Evolutionary conservation across 1,140 invertebrate species (phyloP).

Genomic region (Bombus huntii): DNA sequence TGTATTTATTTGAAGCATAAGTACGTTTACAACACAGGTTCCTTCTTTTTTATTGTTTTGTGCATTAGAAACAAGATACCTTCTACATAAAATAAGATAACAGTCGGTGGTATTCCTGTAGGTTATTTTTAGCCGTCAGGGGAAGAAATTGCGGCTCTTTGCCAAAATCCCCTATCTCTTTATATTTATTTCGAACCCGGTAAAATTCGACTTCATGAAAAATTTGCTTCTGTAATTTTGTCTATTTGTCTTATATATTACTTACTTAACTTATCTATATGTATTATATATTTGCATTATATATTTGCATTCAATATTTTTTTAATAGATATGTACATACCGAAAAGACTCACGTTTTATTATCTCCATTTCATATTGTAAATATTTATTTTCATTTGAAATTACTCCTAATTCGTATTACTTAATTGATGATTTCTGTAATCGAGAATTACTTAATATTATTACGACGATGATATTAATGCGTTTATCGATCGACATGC

Average conservation of each 20-base stretch:
- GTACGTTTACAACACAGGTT: not conserved
- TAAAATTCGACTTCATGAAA: slow-evolving; percentile 40
- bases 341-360: not conserved
- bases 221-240: not conserved
- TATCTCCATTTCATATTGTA: not conserved
- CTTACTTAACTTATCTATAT: not conserved
- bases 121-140: slow-evolving; percentile 76
- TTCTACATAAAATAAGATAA: slow-evolving; percentile 65
- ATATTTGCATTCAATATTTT: not conserved
- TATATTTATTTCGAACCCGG: slow-evolving; percentile 61
- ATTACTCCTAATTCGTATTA: not conserved
- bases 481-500: slow-evolving; percentile 17
- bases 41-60: slow-evolving; percentile 6
- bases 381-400: slow-evolving; percentile 21
- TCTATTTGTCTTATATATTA: not conserved
- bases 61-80: slow-evolving; percentile 29
- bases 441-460: slow-evolving; percentile 15
- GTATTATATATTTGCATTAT: not conserved
- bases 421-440: slow-evolving; percentile 2
- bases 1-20: not conserved
- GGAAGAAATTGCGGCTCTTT: slow-evolving; percentile 71
- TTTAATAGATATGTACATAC: not conserved
- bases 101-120: slow-evolving; percentile 68
- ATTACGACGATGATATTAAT: slow-evolving; percentile 23
- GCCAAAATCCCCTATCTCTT: slow-evolving; percentile 70